phyloP scores from a whole-genome alignment of 2,113 vertebrate species.

The Corapipo altera region DNA sequence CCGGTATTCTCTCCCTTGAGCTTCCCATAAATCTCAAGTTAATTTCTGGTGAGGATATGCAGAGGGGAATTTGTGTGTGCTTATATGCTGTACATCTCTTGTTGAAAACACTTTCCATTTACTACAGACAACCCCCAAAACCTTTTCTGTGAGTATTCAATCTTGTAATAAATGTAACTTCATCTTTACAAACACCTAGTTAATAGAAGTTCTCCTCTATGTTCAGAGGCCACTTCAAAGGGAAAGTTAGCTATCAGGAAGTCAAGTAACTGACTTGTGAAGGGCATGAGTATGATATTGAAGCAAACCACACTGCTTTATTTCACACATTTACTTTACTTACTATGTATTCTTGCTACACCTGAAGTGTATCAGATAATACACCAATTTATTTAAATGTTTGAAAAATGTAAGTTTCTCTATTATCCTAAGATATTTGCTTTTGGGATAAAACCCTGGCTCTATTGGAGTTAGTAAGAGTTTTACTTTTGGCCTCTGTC shows the following conservation, averaged over 20 bases:
- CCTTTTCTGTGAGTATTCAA: not conserved
- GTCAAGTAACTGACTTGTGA: not conserved
- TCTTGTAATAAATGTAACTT: not conserved
- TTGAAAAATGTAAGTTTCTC: not conserved
- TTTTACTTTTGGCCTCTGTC: not conserved
- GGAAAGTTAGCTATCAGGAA: not conserved
- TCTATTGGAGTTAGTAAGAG: not conserved
- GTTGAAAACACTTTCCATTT: not conserved
- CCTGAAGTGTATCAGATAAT: not conserved
- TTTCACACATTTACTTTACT: not conserved
- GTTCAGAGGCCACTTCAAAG: not conserved
- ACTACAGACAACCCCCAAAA: not conserved
- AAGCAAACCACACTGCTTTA: not conserved
- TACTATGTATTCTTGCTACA: not conserved
- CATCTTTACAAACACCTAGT: not conserved
- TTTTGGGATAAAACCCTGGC: not conserved
- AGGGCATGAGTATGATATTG: not conserved
- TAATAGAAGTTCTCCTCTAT: not conserved
- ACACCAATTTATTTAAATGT: not conserved
- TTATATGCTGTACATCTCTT: not conserved
- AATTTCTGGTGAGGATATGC: not conserved
- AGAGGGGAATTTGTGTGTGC: not conserved
- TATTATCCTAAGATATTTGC: not conserved
- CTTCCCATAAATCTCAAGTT: not conserved
- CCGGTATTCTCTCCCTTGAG: not conserved